A percentile compares a stretch with the other conserved stretches of the same genome.
phyloP scores from a whole-genome alignment of 2,797 vertebrate species.

The Leptatherina wallacei region DNA sequence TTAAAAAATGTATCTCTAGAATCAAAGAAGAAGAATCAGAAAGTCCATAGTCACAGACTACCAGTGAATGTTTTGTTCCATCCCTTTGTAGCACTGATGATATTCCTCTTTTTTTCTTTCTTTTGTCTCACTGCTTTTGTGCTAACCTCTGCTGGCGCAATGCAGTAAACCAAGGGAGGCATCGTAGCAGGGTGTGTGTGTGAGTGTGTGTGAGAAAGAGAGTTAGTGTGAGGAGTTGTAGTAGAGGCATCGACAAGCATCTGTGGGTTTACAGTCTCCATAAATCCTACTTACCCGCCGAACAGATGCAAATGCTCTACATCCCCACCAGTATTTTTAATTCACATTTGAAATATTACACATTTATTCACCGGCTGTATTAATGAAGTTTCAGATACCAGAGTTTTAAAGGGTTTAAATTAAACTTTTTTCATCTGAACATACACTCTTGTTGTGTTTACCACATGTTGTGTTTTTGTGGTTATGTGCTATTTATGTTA shows the following conservation, averaged over 20 bases:
- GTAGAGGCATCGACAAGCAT: slow-evolving; percentile 75
- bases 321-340: slow-evolving; percentile 31
- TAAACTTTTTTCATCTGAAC: background rate
- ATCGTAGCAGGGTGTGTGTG: slow-evolving; percentile 45
- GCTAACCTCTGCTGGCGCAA: slow-evolving; percentile 80
- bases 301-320: slow-evolving; percentile 38
- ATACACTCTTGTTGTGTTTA: background rate
- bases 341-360: slow-evolving; percentile 67
- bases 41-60: slow-evolving; percentile 56
- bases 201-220: slow-evolving; percentile 12
- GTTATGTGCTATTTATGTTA: background rate
- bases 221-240: slow-evolving; percentile 45
- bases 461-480: background rate
- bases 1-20: slow-evolving; percentile 79
- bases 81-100: slow-evolving; percentile 21
- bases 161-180: slow-evolving; percentile 81
- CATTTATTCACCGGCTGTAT: slow-evolving; percentile 54
- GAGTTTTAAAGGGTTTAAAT: slow-evolving; percentile 12
- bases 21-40: slow-evolving; percentile 67
- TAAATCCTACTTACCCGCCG: slow-evolving; percentile 73
- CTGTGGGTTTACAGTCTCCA: slow-evolving; percentile 72
- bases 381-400: slow-evolving; percentile 48
- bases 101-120: slow-evolving; percentile 54
- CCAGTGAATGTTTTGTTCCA: slow-evolving; percentile 44
- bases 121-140: slow-evolving; percentile 72